Base-by-base conservation (phyloP, 2,797 vertebrate genomes). In the Cetoscarus ocellatus region DNA sequence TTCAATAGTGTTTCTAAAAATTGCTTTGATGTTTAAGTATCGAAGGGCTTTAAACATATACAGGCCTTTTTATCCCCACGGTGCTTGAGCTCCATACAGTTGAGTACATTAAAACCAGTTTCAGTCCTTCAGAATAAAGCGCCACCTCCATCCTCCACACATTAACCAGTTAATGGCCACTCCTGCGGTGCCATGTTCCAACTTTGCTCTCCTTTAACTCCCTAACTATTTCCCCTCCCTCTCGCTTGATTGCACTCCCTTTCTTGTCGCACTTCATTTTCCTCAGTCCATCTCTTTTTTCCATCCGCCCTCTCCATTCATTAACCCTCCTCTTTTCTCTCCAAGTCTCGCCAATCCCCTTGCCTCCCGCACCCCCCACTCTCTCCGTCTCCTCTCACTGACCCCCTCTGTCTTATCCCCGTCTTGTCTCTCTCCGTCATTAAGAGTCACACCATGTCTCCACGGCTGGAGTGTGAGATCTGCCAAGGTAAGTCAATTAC, bases 401-500 rank as follows among this genome's bases (percentile, higher is more conserved):
- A 79, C 78, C 77, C 68, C 63, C 43, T 34, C 63, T 48, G 75
- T 79, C 76, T 77, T 68, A 76, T 70, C 68, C 69, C 76, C 55
- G 66, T 80, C 81, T 70, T 42, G 63, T 80, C 63, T 77, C 70
- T 84, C 67, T 79, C 65, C 1, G 63, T 72, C 86, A 82, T 88
- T 82, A 80, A 73, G 70, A 86, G 71, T 78, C 86, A 70, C 64
- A 72, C 80, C 73, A 77, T 80, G 82, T 80, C 68, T 82, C 65
- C 18, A 48, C 58, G 56, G 70, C 69, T 84, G 54, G 62, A 74
- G 71, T 77, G 74, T 85, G 78, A 85, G 73, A 73, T 80, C 71
- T 80, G 85, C 77, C 74, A 82, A 86, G 75, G 80, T 86, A 73
- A 88, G 82, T 76, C 88, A 91, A 90, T 91, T 89, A 88, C 82